Evolutionary conservation across 1,140 invertebrate genomes (phyloP).

Genomic region (Rhyacophila brunnea): DNA sequence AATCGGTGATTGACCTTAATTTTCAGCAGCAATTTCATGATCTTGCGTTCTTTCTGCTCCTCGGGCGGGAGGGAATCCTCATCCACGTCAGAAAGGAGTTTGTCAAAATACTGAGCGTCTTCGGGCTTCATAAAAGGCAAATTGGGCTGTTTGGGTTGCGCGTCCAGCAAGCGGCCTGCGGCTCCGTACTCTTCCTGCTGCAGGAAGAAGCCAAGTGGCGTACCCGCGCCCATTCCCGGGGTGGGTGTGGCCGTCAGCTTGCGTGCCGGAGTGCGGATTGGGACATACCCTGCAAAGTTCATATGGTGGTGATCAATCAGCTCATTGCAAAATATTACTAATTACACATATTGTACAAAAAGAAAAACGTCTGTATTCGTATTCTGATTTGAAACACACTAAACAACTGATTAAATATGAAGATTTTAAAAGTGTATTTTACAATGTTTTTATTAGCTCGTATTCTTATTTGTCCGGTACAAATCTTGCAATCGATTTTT

Average conservation of each 20-base stretch:
- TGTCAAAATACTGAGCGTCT: constrained; percentile 99
- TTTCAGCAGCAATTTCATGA: constrained; percentile 97
- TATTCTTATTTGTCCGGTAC: no score
- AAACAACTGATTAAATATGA: no score
- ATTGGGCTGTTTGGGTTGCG: constrained; percentile 92
- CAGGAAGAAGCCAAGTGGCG: constrained; percentile 94
- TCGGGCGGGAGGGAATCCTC: constrained; percentile 94
- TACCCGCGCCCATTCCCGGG: constrained; percentile 86
- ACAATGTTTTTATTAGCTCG: no score
- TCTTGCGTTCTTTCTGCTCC: constrained; percentile 97
- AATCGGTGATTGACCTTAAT: constrained; percentile 79
- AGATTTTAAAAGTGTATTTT: no score
- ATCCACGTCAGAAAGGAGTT: constrained; percentile 95
- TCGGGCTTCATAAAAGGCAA: constrained; percentile 99
- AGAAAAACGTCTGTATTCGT: no score
- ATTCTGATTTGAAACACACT: no score
- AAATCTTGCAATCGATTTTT: no score
- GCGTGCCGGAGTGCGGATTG: constrained; percentile 94
- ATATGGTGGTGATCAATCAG: not conserved
- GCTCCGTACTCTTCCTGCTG: constrained; percentile 79
- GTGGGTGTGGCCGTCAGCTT: constrained; percentile 98
- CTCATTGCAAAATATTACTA: no score
- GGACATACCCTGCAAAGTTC: constrained; percentile 75
- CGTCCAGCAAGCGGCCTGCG: constrained; percentile 86
- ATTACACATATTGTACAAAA: no score